phyloP scores from a whole-genome alignment of 2,113 vertebrate genomes.

The Xenopus laevis region DNA sequence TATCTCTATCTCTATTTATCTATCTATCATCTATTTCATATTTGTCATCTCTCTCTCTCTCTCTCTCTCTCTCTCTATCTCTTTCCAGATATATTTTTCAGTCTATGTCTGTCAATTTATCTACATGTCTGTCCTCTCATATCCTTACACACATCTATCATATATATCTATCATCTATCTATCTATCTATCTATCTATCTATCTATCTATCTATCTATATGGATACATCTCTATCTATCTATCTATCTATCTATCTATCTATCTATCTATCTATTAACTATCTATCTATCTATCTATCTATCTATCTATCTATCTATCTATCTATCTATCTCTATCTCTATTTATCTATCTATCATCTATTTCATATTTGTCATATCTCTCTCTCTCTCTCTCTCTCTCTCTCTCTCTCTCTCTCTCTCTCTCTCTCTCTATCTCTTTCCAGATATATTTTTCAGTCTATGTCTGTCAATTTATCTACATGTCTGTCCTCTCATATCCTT shows the following conservation, averaged over 20 bases:
- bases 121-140: not conserved
- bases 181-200: constrained; percentile 26
- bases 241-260: not conserved
- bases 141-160: not conserved
- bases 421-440: no score
- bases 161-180: not conserved
- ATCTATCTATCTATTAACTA: constrained; percentile 5
- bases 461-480: no score
- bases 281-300: not conserved
- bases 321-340: not conserved
- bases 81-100: no score
- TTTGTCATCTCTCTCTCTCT: no score
- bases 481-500: not conserved
- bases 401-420: no score
- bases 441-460: no score
- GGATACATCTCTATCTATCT: not conserved
- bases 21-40: not conserved
- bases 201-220: not conserved
- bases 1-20: no score
- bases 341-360: constrained; percentile 6
- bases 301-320: not conserved
- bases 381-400: no score
- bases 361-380: not conserved
- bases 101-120: no score
- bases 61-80: not conserved